These are phyloP conservation scores for Lampropteryx suffumata DNA, from an alignment of 2,888 invertebrate genomes.

Conservation along the genomic window DNA sequence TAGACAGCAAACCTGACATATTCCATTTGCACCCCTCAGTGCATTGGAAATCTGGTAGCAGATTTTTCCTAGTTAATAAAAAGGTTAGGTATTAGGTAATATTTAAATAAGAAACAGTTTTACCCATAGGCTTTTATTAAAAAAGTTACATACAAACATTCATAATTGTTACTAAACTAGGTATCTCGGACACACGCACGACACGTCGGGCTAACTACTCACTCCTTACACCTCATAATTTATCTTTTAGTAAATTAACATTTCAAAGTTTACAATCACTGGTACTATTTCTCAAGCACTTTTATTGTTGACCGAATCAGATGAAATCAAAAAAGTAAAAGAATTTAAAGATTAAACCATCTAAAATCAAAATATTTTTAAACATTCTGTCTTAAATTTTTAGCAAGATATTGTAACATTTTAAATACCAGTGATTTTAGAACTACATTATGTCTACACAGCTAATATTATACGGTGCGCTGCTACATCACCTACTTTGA, in stretches of 20 bases:
- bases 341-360: too few species aligned
- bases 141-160: conserved; percentile 83
- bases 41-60: too few species aligned
- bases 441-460: conserved; percentile 17
- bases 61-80: too few species aligned
- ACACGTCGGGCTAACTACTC: conserved; percentile 59
- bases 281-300: conserved; percentile 21
- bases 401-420: neutral
- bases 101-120: conserved; percentile 37
- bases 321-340: neutral
- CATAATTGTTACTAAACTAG: conserved; percentile 62
- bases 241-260: conserved; percentile 7
- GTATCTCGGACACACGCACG: conserved; percentile 43
- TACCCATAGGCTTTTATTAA: conserved; percentile 64
- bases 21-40: too few species aligned
- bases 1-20: too few species aligned
- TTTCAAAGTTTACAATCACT: conserved; percentile 3
- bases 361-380: too few species aligned
- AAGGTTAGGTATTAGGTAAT: too few species aligned
- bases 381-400: too few species aligned
- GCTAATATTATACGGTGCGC: conserved; percentile 5
- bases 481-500: too few species aligned
- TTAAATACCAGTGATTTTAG: conserved; percentile 41
- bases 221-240: conserved; percentile 46
- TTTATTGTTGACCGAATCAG: neutral